Evolutionary conservation across 2,888 invertebrate genomes (phyloP).

Genomic region (Cephus nigrinus): DNA sequence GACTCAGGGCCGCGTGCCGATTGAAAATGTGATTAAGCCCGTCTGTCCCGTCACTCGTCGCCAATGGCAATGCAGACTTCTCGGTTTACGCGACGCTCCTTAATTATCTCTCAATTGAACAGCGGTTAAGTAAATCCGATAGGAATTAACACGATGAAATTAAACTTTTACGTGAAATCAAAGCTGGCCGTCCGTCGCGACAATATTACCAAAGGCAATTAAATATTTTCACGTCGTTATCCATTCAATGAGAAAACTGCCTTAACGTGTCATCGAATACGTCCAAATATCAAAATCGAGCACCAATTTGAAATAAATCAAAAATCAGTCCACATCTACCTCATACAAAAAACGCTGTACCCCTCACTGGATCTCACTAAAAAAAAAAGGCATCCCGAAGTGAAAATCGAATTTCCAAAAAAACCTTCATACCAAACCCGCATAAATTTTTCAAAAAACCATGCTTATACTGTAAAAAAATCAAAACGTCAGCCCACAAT

Average conservation of each 20-base stretch:
- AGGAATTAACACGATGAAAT: constrained; percentile 25
- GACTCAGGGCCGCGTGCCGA: constrained; percentile 15
- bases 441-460: not conserved
- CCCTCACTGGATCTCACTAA: no score
- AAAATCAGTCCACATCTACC: not conserved
- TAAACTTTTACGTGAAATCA: constrained; percentile 24
- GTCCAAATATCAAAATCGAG: not conserved
- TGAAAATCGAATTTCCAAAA: not conserved
- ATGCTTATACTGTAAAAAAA: not conserved
- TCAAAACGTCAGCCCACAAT: not conserved
- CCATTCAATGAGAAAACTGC: not conserved
- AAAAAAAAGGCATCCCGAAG: not conserved
- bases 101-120: constrained; percentile 28
- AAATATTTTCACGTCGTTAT: not conserved
- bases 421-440: not conserved
- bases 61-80: not conserved
- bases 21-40: constrained; percentile 37
- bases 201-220: not conserved
- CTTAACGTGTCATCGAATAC: not conserved
- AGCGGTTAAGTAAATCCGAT: constrained; percentile 37
- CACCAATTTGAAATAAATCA: not conserved
- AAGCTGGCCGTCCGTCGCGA: not conserved
- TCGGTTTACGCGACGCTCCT: constrained; percentile 21
- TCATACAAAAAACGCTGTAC: not conserved
- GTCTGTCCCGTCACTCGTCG: constrained; percentile 13